Conservation (phyloP, 1,140 invertebrate genomes). For the Drosophila setifemur region DNA sequence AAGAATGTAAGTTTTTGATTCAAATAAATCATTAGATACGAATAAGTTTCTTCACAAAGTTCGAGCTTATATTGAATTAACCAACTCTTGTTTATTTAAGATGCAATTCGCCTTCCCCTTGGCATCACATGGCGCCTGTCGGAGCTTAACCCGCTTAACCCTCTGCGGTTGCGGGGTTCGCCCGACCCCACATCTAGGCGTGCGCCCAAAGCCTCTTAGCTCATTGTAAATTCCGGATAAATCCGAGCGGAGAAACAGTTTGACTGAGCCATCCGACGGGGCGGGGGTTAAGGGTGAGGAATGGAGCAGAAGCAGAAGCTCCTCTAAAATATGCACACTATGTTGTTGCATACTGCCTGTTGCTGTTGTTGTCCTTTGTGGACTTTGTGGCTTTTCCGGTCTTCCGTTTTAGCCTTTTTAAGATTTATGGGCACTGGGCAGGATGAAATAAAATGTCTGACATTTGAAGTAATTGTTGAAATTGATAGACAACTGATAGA, state of each 20-base stretch:
- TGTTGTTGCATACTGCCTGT: slow-evolving; percentile 35
- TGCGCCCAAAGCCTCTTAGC: slow-evolving; percentile 60
- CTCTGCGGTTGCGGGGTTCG: slow-evolving; percentile 11
- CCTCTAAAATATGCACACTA: slow-evolving; percentile 45
- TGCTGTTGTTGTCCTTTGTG: slow-evolving; percentile 39
- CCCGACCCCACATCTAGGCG: slow-evolving; percentile 12
- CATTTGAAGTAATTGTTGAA: slow-evolving; percentile 63
- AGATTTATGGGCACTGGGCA: slow-evolving; percentile 57
- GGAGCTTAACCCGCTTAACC: slow-evolving; percentile 25
- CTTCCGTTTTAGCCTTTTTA: slow-evolving; percentile 40
- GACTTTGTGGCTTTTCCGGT: slow-evolving; percentile 24
- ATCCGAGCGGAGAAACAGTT: slow-evolving; percentile 57
- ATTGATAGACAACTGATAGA: slow-evolving; percentile 57
- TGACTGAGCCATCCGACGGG: slow-evolving; percentile 10
- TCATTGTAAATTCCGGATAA: slow-evolving; percentile 69
- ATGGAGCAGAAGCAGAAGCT: too few species aligned
- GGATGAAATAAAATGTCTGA: slow-evolving; percentile 44
- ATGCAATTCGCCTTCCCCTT: neutral
- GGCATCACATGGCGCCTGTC: slow-evolving; percentile 12
- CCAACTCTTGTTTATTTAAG: neutral
- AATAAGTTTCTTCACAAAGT: neutral
- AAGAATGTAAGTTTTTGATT: too few species aligned
- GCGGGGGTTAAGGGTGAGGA: neutral
- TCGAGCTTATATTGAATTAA: neutral
- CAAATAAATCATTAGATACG: too few species aligned